A percentile compares a stretch with the other conserved stretches of the same genome.
Conservation (phyloP, 2,888 invertebrate species). For the Biston stratarius region DNA sequence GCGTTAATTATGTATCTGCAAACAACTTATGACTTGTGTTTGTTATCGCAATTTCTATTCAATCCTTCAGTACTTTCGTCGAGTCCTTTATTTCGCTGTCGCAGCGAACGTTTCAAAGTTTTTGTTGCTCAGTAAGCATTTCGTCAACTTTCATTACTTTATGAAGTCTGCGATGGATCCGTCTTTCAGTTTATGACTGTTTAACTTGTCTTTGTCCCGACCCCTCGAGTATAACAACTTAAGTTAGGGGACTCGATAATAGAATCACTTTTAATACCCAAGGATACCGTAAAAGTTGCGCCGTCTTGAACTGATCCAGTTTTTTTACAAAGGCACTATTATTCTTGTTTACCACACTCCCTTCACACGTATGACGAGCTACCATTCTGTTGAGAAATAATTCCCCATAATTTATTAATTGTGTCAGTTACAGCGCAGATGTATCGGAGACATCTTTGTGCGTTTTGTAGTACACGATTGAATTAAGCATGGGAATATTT, state of each 20-base stretch:
- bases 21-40: not conserved
- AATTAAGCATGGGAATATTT: conserved; percentile 51
- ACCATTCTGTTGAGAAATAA: conserved; percentile 59
- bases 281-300: conserved; percentile 64
- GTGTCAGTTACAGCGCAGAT: conserved; percentile 66
- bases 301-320: conserved; percentile 72
- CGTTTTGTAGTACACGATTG: conserved; percentile 48
- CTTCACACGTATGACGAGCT: conserved; percentile 56
- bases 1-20: not conserved
- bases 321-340: conserved; percentile 61
- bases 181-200: conserved; percentile 45
- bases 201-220: conserved; percentile 53
- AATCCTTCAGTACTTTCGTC: not conserved
- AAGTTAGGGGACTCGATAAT: conserved; percentile 41
- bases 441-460: conserved; percentile 58
- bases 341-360: conserved; percentile 75
- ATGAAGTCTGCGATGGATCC: conserved; percentile 22
- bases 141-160: conserved; percentile 24
- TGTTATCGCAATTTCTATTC: not conserved
- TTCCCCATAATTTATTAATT: conserved; percentile 68
- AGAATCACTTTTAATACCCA: conserved; percentile 45
- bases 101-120: conserved; percentile 23
- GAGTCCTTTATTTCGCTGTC: conserved; percentile 15
- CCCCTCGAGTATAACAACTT: conserved; percentile 41
- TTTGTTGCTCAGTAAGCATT: conserved; percentile 28